Conservation (phyloP, 2,797 vertebrate genomes). For the Cuniculus paca region DNA sequence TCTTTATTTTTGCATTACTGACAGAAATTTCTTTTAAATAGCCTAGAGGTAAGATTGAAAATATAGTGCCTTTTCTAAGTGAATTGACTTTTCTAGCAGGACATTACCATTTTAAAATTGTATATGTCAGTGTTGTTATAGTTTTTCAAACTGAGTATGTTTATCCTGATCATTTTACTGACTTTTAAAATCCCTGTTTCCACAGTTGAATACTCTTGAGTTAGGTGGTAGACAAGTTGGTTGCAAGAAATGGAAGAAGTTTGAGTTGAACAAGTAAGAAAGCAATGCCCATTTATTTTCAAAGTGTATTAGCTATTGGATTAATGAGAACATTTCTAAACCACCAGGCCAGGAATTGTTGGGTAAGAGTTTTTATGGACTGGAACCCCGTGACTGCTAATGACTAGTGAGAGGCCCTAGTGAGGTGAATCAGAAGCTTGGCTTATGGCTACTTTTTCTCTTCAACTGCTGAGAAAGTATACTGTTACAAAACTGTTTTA, state of each 20-base stretch:
- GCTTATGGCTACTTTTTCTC: background rate
- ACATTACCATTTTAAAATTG: background rate
- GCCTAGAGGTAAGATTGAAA: constrained; percentile 46
- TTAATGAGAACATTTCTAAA: constrained; percentile 2
- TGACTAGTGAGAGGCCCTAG: background rate
- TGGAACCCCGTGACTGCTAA: background rate
- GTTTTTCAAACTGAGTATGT: constrained; percentile 45
- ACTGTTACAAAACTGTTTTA: background rate
- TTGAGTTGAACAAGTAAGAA: background rate
- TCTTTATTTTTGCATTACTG: constrained; percentile 16
- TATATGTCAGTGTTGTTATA: background rate
- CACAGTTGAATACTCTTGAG: background rate
- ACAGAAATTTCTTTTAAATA: constrained; percentile 66
- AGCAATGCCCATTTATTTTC: constrained; percentile 33
- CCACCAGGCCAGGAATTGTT: background rate
- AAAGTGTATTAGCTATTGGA: background rate
- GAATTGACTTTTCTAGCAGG: constrained; percentile 36
- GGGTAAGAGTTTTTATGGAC: background rate
- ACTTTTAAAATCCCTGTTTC: background rate
- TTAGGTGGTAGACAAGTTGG: background rate
- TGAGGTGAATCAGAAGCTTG: background rate
- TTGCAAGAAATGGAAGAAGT: background rate
- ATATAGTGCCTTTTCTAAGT: constrained; percentile 28
- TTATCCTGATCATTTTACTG: background rate
- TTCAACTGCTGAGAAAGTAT: background rate